Percentiles rank a stretch among this genome's conserved stretches.
Evolutionary conservation across 2,888 invertebrate genomes (phyloP).

Genomic region (Fragum sueziense): DNA sequence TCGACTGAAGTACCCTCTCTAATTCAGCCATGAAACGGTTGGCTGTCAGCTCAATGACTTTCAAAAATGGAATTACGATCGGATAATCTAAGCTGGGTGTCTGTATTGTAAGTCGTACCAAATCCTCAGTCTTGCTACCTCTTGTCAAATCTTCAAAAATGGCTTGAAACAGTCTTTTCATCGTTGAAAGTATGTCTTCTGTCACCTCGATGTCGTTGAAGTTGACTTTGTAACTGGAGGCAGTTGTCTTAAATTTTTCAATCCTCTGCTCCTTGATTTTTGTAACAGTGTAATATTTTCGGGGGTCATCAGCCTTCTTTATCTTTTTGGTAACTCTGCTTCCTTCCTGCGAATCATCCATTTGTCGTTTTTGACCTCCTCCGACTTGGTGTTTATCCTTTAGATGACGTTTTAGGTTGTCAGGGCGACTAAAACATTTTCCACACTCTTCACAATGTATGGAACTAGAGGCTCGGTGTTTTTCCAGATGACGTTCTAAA

Average conservation of each 20-base stretch:
- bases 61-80: not conserved
- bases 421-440: constrained; percentile 12
- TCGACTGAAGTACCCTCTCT: constrained; percentile 13
- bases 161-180: constrained; percentile 20
- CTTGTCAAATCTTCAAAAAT: constrained; percentile 33
- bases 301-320: constrained; percentile 2
- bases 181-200: constrained; percentile 24
- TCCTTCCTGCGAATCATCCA: not conserved
- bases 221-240: too few species aligned
- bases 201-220: constrained; percentile 18
- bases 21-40: constrained; percentile 28
- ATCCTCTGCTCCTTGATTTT: too few species aligned
- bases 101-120: constrained; percentile 33
- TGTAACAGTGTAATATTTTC: constrained; percentile 11
- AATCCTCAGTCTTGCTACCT: constrained; percentile 20
- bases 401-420: constrained; percentile 12
- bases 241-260: too few species aligned
- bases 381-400: constrained; percentile 23
- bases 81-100: constrained; percentile 30
- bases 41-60: not conserved
- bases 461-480: not conserved
- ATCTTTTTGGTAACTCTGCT: not conserved
- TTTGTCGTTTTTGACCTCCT: constrained; percentile 7
- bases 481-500: constrained; percentile 26
- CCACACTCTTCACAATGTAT: too few species aligned